phyloP scores from a whole-genome alignment of 2,113 vertebrate species.

The Willisornis vidua region DNA sequence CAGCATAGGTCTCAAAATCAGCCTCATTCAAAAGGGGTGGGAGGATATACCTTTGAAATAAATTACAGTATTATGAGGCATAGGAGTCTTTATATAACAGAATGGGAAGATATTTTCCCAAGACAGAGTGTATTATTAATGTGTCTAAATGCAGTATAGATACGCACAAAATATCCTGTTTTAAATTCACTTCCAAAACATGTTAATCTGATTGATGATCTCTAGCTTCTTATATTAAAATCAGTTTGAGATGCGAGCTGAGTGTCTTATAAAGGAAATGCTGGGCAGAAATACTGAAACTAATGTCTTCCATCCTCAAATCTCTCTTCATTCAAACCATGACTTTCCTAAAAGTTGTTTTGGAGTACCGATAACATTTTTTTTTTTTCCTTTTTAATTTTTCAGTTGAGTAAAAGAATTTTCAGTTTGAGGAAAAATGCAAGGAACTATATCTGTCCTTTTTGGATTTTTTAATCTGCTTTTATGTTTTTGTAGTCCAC shows the following conservation, averaged over 20 bases:
- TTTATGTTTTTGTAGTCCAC: background rate
- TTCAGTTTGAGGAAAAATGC: background rate
- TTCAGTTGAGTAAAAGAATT: background rate
- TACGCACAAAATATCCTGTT: background rate
- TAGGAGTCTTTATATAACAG: background rate
- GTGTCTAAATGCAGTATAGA: background rate
- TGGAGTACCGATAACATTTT: background rate
- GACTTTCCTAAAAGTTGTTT: background rate
- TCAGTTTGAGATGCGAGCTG: background rate
- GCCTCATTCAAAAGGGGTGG: background rate
- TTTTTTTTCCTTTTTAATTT: background rate
- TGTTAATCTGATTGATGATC: background rate
- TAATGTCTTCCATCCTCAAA: background rate
- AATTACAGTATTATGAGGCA: background rate
- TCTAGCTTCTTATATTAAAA: constrained; percentile 16
- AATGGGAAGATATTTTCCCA: background rate
- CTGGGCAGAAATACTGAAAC: background rate
- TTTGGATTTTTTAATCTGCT: accelerated
- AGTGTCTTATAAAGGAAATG: background rate
- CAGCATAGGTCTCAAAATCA: background rate
- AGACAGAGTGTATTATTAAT: constrained; percentile 6
- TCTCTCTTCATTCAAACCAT: background rate
- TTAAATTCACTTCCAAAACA: background rate
- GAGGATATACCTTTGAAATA: background rate
- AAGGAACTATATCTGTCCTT: background rate